phyloP scores from a whole-genome alignment of 2,797 vertebrate species.

The Percopsis omiscomaycus region DNA sequence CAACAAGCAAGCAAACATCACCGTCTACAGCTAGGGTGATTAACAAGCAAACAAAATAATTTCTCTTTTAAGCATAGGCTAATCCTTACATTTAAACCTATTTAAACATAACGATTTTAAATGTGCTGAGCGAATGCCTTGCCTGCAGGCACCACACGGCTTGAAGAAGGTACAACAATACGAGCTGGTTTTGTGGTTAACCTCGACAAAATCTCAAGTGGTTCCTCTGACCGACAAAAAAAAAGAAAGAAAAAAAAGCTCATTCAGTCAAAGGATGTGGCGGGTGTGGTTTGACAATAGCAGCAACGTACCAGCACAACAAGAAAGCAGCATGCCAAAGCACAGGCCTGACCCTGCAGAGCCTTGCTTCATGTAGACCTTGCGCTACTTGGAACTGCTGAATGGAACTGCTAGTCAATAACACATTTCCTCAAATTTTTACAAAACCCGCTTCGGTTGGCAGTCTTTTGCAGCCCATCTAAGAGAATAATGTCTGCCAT shows the following conservation, averaged over 20 bases:
- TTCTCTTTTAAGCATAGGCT: constrained; percentile 12
- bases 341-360: neutral
- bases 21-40: neutral
- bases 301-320: constrained; percentile 14
- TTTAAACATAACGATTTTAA: constrained; percentile 16
- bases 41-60: constrained; percentile 10
- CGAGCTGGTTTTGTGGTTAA: constrained; percentile 33
- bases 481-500: neutral
- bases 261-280: constrained; percentile 26
- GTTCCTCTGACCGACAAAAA: constrained; percentile 14
- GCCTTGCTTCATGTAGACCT: too few relatives aligned
- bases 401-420: neutral
- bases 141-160: constrained; percentile 7
- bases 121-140: constrained; percentile 13
- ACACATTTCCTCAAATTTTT: neutral
- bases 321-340: neutral
- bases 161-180: constrained; percentile 30
- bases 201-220: constrained; percentile 28
- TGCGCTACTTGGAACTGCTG: neutral
- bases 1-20: neutral
- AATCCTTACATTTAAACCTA: constrained; percentile 23
- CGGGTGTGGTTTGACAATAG: constrained; percentile 25
- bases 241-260: constrained; percentile 4
- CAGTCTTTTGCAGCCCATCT: neutral
- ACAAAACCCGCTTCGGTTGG: neutral